Percentiles rank a stretch among this genome's conserved stretches.
Evolutionary conservation across 2,888 invertebrate species (phyloP).

Genomic region (Calliscelio sp.): DNA sequence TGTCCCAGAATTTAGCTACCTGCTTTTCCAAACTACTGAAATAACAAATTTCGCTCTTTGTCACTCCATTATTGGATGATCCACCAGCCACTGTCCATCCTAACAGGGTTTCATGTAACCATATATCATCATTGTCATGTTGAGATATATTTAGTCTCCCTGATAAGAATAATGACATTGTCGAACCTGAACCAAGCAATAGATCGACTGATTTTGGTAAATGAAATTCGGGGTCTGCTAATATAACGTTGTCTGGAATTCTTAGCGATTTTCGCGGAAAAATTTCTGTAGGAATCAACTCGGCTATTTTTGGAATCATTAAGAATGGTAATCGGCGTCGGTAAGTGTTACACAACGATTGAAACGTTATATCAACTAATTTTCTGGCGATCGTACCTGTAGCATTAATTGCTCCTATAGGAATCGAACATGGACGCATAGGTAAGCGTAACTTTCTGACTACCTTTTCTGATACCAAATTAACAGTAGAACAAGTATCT

Average conservation of each 20-base stretch:
- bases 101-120: slow-evolving; percentile 67
- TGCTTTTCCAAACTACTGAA: neutral
- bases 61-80: no score
- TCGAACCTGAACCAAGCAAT: slow-evolving; percentile 51
- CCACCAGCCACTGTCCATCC: slow-evolving; percentile 53
- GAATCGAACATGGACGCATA: neutral
- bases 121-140: slow-evolving; percentile 41
- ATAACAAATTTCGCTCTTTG: neutral
- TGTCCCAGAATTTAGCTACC: slow-evolving; percentile 3
- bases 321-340: neutral
- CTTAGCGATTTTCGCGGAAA: neutral
- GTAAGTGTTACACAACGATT: neutral
- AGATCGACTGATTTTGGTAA: slow-evolving; percentile 49
- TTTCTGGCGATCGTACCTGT: neutral
- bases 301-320: neutral
- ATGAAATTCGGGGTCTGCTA: slow-evolving; percentile 69
- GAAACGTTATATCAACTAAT: neutral
- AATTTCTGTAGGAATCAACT: slow-evolving; percentile 1
- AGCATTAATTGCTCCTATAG: neutral
- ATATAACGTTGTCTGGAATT: neutral
- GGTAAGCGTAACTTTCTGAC: neutral
- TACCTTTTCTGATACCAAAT: neutral
- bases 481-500: neutral
- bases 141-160: slow-evolving; percentile 62
- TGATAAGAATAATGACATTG: slow-evolving; percentile 61